These are phyloP conservation scores for Lonchura striata DNA, from an alignment of 2,113 vertebrate genomes.

Conservation along the genomic window DNA sequence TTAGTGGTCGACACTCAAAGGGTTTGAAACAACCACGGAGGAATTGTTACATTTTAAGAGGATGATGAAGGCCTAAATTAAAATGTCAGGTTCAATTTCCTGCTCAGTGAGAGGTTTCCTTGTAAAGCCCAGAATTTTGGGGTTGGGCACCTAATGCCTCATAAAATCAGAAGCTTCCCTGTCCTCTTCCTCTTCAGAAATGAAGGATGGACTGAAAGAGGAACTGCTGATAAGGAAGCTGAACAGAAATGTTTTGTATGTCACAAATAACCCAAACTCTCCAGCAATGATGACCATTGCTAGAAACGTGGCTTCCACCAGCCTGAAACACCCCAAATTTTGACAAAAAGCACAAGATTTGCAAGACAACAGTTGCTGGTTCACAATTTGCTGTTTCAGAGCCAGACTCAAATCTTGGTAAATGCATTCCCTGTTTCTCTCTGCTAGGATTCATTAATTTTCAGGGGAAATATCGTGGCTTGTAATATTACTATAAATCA, in stretches of 20 bases:
- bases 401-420: neutral
- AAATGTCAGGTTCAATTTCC: neutral
- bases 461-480: neutral
- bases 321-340: rapidly evolving
- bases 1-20: neutral
- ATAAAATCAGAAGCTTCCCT: neutral
- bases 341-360: neutral
- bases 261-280: neutral
- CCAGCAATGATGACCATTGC: neutral
- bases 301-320: neutral
- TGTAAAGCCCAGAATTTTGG: neutral
- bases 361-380: neutral
- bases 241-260: neutral
- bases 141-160: neutral
- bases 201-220: neutral
- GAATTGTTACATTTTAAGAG: neutral
- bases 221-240: neutral
- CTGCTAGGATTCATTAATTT: neutral
- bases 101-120: neutral
- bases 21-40: neutral
- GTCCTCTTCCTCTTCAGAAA: neutral
- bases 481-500: conserved; percentile 6
- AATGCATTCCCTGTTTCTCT: neutral
- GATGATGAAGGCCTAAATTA: neutral
- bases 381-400: neutral